Evolutionary conservation across 2,113 vertebrate genomes (phyloP), one percentile per base, ranked within the genome.

Genomic region (Lepus europaeus): DNA sequence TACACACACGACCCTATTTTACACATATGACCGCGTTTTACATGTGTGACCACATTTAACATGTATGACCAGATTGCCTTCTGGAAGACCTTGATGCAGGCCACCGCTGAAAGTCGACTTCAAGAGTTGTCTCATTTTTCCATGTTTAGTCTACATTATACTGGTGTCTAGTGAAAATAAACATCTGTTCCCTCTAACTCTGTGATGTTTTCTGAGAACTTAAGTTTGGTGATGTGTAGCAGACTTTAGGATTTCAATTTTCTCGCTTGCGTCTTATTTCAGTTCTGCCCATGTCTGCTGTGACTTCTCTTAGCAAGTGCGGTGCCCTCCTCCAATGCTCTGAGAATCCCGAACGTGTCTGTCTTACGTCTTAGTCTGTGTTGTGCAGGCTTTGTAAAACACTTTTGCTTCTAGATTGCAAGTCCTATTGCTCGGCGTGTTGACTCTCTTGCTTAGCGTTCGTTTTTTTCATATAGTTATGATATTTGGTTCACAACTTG

Each of bases 111-210:
- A 22, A 23, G 39, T 76, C 23, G 23, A 76, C 19, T n/a, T 63
- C 39, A 25, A 73, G 20, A 33, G 5, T 39, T 33, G 14, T 25
- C 29, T 27, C 23, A 25, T 25, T 78, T 87, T 76, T 82, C 70
- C 27, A 73, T 19, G 12, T 94, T 63, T 53, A 64, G 77, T 23
- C n/a, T 19, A 23, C n/a, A 68, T 79, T 73, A 25, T 70, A 36
- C 13, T 72, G n/a, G 83, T 83, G 73, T 95, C 82, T 68, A 33
- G 8, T 76, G 66, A 68, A 84, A 79, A 74, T 29, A 27, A 87
- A n/a, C 2, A 51, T 51, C 6, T 19, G 45, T 56, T 56, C 2
- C 1, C 33, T 3, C 12, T 19, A 78, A 27, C 49, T 79, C n/a
- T 74, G 64, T 83, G 72, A 17, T 29, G 29, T 22, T 84, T 74